Evolutionary conservation across 2,113 vertebrate species (phyloP).

Genomic region (Miniopterus natalensis): DNA sequence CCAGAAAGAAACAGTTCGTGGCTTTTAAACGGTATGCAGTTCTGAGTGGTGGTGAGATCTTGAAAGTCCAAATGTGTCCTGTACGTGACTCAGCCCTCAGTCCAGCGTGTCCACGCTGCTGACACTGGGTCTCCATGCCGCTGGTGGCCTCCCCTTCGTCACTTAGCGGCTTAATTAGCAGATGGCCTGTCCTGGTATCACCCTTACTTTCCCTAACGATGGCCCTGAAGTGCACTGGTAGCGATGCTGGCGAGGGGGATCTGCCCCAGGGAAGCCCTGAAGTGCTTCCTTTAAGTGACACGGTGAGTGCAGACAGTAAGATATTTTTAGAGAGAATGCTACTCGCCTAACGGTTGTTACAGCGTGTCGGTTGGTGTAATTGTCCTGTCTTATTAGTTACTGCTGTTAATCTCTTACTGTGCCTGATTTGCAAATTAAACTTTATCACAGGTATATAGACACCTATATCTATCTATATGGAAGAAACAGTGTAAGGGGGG

Average conservation of each 20-base stretch:
- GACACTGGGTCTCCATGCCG: no score
- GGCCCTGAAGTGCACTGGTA: no score
- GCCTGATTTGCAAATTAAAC: background rate
- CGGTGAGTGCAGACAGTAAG: background rate
- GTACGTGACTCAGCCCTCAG: background rate
- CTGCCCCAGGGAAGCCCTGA: no score
- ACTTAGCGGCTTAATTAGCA: background rate
- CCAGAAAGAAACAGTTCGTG: accelerated
- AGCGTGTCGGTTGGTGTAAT: no score
- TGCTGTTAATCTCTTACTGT: background rate
- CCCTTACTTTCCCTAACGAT: background rate
- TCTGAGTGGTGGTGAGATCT: background rate
- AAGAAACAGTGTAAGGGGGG: no score
- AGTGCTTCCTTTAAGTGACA: background rate
- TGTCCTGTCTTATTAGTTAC: background rate
- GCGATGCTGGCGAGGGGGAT: background rate
- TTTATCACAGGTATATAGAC: background rate
- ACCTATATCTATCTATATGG: no score
- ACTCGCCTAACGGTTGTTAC: background rate
- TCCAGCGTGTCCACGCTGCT: background rate
- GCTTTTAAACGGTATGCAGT: accelerated
- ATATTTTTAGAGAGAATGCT: background rate
- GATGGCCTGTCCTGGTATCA: no score
- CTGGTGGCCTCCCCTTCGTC: no score
- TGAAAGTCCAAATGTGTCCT: background rate